phyloP scores from a whole-genome alignment of 2,113 vertebrate species.

The Apteryx mantelli region DNA sequence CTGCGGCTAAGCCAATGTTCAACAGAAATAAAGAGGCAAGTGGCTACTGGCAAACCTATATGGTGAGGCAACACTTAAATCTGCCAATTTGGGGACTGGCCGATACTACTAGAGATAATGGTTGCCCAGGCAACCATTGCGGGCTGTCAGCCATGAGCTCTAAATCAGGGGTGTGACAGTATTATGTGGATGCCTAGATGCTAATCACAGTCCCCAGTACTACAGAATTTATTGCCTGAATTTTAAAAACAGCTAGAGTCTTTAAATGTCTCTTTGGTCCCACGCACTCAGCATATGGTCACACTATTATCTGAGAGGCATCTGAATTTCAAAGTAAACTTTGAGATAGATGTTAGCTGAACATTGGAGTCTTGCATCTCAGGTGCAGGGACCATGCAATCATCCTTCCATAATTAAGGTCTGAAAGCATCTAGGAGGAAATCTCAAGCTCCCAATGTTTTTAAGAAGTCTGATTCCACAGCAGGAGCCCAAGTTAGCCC shows the following conservation, averaged over 20 bases:
- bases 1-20: not conserved
- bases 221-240: not conserved
- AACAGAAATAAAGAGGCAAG: not conserved
- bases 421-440: not conserved
- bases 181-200: not conserved
- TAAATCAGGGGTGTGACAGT: not conserved
- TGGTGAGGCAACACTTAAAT: not conserved
- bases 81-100: not conserved
- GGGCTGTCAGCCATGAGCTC: not conserved
- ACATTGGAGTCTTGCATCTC: not conserved
- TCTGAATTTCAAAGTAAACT: not conserved
- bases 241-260: not conserved
- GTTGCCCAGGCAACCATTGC: not conserved
- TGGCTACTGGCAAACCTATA: not conserved
- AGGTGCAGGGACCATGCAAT: not conserved
- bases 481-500: not conserved
- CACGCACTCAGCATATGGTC: too few species aligned
- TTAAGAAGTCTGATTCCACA: not conserved
- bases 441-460: not conserved
- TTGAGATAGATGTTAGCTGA: not conserved
- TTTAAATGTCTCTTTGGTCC: not conserved
- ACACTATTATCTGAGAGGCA: not conserved
- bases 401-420: not conserved
- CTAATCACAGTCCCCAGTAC: not conserved
- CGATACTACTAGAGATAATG: not conserved